Evolutionary conservation across 1,140 invertebrate species (phyloP).

Genomic region (Thereuonema tuberculata): DNA sequence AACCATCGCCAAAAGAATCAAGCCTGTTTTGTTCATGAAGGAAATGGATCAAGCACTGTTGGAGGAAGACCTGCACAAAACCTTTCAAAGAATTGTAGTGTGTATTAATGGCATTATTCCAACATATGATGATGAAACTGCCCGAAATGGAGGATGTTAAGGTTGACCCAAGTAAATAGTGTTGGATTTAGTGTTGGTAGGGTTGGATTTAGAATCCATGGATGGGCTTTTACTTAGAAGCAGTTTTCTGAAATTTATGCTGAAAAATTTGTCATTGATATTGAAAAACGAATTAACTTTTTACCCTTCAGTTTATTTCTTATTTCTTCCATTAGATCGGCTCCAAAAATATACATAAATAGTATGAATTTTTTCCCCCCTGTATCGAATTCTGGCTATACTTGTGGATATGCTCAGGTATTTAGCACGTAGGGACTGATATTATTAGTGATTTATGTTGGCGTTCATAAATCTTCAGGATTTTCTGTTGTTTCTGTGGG

Average conservation of each 20-base stretch:
- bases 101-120: conserved; percentile 48
- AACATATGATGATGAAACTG: conserved; percentile 41
- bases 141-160: conserved; percentile 44
- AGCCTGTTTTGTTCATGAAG: conserved; percentile 49
- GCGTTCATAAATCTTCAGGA: too few species aligned
- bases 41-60: conserved; percentile 46
- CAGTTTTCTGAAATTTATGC: conserved; percentile 99
- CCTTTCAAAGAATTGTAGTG: conserved; percentile 44
- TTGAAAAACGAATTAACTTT: conserved; percentile 89
- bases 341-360: too few species aligned
- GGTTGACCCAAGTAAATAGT: conserved; percentile 85
- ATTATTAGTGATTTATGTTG: too few species aligned
- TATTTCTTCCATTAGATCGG: too few species aligned
- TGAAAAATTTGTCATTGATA: conserved; percentile 95
- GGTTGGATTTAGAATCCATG: conserved; percentile 96
- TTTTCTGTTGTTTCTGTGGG: too few species aligned
- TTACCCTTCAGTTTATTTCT: too few species aligned
- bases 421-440: too few species aligned
- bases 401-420: too few species aligned
- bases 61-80: conserved; percentile 45
- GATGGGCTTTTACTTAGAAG: conserved; percentile 99
- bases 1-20: conserved; percentile 46
- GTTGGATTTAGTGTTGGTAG: conserved; percentile 99
- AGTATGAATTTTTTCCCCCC: too few species aligned
- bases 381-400: too few species aligned